Evolutionary conservation across 2,888 invertebrate species (phyloP), one percentile per base, ranked within the genome.

Genomic region (Drosophila putrida): DNA sequence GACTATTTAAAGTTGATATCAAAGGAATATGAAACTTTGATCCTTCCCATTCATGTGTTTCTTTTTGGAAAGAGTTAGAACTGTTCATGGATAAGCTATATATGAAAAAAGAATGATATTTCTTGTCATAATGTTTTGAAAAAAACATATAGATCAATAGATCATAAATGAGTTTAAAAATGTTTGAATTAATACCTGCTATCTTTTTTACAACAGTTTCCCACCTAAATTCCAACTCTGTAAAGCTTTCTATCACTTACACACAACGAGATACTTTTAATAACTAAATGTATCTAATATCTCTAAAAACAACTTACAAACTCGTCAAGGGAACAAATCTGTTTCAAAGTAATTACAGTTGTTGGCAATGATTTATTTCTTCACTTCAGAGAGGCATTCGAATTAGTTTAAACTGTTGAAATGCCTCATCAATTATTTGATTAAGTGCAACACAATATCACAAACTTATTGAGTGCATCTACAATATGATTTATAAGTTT

Each of bases 391-490:
- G n/a, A 39, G 13, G 27, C 54, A 41, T 20, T 54, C 33, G 35
- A 44, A 54, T 57, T 69, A 54, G 13, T 41, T 31, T 36, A 50
- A 36, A 36, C 63, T 44, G 59, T 57, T 71, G 53, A 61, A 64
- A 62, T 61, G 47, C 35, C 38, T 28, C 35, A 27, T 44, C 35
- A 36, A 83, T 81, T 81, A 69, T 63, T 50, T 51, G 47, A 71
- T 44, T 72, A 68, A 65, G 25, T 76, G 76, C 80, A 82, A 13
- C 50, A 62, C 68, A 69, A 67, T 73, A 65, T 49, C 41, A 27
- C 8, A 31, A 31, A 41, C 4, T 10, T 54, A 65, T 65, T 47
- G 36, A 85, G 61, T 80, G 86, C 88, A 85, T 54, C 55, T 43
- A 3, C n/a, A 3, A 4, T 11, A 31, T 15, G 4, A 11, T 31